Evolutionary conservation across 2,888 invertebrate species (phyloP), one percentile per base, ranked within the genome.

Genomic region (Mythimna albipuncta): DNA sequence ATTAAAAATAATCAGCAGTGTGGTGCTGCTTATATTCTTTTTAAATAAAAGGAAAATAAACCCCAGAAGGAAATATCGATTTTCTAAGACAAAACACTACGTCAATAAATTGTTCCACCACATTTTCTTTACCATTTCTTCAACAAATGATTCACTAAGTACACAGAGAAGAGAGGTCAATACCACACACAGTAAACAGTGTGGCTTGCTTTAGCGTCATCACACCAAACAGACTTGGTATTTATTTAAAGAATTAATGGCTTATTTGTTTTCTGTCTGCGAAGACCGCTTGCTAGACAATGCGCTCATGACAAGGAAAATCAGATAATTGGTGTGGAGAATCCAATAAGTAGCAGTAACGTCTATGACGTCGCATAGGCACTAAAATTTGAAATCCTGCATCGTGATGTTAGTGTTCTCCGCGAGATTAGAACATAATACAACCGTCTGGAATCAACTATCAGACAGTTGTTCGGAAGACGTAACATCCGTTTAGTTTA

Each of bases 181-280:
- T 85, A 76, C 66, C 85, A 76, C 69, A 58, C 58, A 65, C 10
- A 58, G 83, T 69, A 72, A 77, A 78, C 66, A 70, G n/a, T 58
- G 41, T 59, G 41, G 16, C 26, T 77, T 44, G 68, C 47, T 75
- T 74, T 69, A 44, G 52, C 63, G 68, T 54, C 66, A 57, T 54
- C 69, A 72, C 65, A 38, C 26, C 64, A 77, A 83, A 81, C 77
- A 66, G 35, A 69, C 26, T 41, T 57, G 69, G 67, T 83, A 72
- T 69, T 75, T 82, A 57, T 73, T 68, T 55, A 69, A 65, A 64
- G 52, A 67, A 58, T 47, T 67, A 73, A 32, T 52, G 35, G 67
- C 21, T 57, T 82, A 69, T 81, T 77, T 82, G 72, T 41, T 62
- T 38, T 52, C 38, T 19, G 57, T 76, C 77, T 62, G 64, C 63